These are phyloP conservation scores for Solen grandis DNA, from an alignment of 1,140 invertebrate genomes.

Conservation along the genomic window DNA sequence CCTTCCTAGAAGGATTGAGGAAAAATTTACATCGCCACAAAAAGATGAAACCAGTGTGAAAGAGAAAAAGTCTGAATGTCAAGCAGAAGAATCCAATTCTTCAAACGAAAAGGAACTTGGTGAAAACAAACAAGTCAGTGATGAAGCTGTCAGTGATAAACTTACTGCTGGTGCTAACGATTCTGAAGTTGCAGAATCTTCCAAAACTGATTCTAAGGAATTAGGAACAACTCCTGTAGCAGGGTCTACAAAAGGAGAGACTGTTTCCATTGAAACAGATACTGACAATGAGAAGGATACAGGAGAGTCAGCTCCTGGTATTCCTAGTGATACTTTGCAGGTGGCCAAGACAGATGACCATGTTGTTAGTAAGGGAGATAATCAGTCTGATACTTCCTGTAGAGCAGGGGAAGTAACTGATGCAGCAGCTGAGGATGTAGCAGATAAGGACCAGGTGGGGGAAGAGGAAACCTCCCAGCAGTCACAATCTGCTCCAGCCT, in stretches of 20 bases:
- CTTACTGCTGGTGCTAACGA: background rate
- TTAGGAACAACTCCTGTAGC: background rate
- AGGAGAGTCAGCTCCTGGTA: background rate
- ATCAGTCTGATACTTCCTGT: background rate
- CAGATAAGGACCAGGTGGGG: background rate
- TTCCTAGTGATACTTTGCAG: background rate
- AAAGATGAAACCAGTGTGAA: too few species aligned
- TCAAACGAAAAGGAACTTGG: background rate
- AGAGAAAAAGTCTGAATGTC: background rate
- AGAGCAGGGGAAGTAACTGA: background rate
- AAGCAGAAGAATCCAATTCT: background rate
- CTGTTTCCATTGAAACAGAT: background rate
- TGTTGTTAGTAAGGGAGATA: background rate
- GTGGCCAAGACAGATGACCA: background rate
- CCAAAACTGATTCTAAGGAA: background rate
- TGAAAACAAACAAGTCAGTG: background rate
- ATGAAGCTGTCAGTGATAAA: background rate
- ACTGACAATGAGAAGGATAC: background rate
- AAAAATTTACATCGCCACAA: slow-evolving; percentile 34
- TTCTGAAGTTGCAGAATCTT: background rate
- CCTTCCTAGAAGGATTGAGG: slow-evolving; percentile 45
- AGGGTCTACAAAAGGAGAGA: background rate
- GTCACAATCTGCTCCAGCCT: too few species aligned
- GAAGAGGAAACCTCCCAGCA: background rate
- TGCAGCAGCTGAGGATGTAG: background rate